phyloP scores from a whole-genome alignment of 2,113 vertebrate genomes.

The Lepidothrix coronata region DNA sequence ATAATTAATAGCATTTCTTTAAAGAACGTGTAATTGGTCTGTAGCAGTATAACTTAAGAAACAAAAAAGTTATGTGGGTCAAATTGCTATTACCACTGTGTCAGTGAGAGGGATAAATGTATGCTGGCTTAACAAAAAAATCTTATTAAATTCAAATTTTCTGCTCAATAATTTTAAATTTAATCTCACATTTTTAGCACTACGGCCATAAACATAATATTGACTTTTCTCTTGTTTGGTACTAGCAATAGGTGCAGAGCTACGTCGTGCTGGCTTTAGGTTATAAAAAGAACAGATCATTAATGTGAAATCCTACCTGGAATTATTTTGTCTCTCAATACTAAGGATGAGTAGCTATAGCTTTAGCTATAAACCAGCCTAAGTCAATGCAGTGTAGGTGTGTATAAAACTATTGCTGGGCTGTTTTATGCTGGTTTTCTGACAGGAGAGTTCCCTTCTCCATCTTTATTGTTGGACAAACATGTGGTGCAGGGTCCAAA shows the following conservation, averaged over 20 bases:
- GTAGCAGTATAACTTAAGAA: conserved; percentile 47
- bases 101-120: neutral
- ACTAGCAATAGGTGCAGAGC: neutral
- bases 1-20: conserved; percentile 65
- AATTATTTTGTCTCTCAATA: neutral
- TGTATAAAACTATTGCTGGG: neutral
- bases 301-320: neutral
- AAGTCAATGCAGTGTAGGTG: neutral
- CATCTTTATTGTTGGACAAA: neutral
- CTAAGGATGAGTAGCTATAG: neutral
- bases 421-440: neutral
- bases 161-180: conserved; percentile 23
- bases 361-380: neutral
- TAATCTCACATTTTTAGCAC: neutral
- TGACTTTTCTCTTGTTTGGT: neutral
- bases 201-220: neutral
- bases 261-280: neutral
- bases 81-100: conserved; percentile 1
- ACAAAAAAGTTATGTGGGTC: conserved; percentile 54
- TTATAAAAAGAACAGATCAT: neutral
- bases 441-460: neutral
- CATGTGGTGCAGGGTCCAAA: neutral
- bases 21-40: conserved; percentile 55
- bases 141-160: conserved; percentile 27
- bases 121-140: neutral